Percentiles rank a stretch among this genome's conserved stretches.
These are phyloP conservation scores for Ormyrus nitidulus DNA, from an alignment of 2,888 invertebrate genomes.

Conservation along the genomic window DNA sequence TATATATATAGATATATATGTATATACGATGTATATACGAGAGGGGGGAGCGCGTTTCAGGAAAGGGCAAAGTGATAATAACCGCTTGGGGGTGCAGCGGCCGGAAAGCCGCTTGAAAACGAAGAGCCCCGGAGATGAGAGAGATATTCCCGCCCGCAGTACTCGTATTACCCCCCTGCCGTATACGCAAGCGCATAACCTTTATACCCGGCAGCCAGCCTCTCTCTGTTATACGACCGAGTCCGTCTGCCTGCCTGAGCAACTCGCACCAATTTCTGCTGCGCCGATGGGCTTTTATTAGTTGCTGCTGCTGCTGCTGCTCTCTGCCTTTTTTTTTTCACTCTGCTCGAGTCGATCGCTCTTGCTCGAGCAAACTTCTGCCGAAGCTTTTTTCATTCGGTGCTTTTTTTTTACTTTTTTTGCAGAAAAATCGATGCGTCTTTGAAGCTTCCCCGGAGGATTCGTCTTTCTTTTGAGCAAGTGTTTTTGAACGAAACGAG, in stretches of 20 bases:
- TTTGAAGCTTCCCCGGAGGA: too few species aligned
- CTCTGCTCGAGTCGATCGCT: too few species aligned
- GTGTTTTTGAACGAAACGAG: too few species aligned
- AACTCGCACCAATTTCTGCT: too few species aligned
- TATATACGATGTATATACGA: not conserved
- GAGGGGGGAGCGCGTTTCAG: conserved; percentile 50
- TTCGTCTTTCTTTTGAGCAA: too few species aligned
- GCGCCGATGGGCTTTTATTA: too few species aligned
- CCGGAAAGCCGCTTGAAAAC: conserved; percentile 53
- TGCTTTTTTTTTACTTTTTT: too few species aligned
- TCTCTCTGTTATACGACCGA: not conserved
- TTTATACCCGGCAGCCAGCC: not conserved
- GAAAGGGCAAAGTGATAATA: conserved; percentile 65
- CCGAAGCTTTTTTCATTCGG: too few species aligned
- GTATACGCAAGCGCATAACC: conserved; percentile 6
- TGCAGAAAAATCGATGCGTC: too few species aligned
- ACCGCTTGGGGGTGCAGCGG: conserved; percentile 60
- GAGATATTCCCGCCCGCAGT: conserved; percentile 39
- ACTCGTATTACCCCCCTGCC: conserved; percentile 30
- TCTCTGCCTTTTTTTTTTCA: too few species aligned
- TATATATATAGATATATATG: not conserved
- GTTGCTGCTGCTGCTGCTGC: too few species aligned
- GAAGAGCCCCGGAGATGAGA: conserved; percentile 36
- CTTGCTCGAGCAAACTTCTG: too few species aligned
- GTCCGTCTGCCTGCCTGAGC: not conserved